Base-by-base conservation (phyloP, 2,797 vertebrate species). In the Sebastes goodei region DNA sequence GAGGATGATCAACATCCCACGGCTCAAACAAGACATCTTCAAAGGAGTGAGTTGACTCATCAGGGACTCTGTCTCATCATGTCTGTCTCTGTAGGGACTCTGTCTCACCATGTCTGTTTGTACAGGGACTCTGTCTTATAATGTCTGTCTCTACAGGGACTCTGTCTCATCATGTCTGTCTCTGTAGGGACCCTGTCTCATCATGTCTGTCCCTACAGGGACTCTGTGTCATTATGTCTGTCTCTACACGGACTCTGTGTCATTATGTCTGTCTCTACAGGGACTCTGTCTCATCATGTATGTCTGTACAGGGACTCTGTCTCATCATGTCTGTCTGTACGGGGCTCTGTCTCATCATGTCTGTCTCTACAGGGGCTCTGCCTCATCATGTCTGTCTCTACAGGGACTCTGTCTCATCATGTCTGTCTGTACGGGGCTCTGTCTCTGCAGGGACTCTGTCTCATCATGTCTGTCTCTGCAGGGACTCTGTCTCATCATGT, bases 21-120 rank as follows among this genome's bases (percentile, higher is more conserved):
- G 88, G 27, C 93, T 99, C 89, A 98, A 97, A 90, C 93, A 91
- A 23, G 87, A 81, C 25, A 96, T 99, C 94, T 99, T 99, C 92
- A 98, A 97, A 96, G 98, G 98, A 97, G 69, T 59, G 6, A 59
- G 46, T 49, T 15, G 38, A 42, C 12, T 42, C 32, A 21, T n/a
- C 10, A 42, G 38, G 38, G 49, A 52, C 49, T 52, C 49, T 52
- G 49, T 52, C 49, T 55, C 53, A 25, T 5, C 53, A 10, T 23
- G 9, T 55, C 21, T 55, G n/a, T 23, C 11, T 27, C 38, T 42
- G 6, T 15, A 42, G 38, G 38, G 55, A 23, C 52, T 55, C n/a
- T 55, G n/a, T 23, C 52, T 55, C n/a, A 55, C 0, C 23, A 7
- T 27, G 55, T 57, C 56, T 57, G 56, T 57, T 2, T 29, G 20